A percentile compares a stretch with the other conserved stretches of the same genome.
Conservation (phyloP, 2,888 invertebrate genomes). For the Sinodicranocentrus sp. region DNA sequence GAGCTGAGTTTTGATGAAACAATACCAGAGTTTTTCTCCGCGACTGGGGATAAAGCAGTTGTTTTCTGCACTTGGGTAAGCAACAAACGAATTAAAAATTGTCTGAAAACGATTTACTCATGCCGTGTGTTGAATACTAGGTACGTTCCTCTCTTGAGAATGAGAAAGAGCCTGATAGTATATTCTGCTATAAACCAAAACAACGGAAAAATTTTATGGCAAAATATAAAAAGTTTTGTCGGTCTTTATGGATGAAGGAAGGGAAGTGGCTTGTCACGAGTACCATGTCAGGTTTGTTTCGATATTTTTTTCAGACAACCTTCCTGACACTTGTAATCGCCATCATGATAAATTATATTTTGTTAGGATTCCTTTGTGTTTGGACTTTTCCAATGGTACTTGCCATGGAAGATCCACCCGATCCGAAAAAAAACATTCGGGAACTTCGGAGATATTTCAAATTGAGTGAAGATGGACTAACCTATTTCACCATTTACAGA, state of each 20-base stretch:
- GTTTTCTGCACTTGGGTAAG: slow-evolving; percentile 73
- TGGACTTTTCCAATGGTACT: slow-evolving; percentile 70
- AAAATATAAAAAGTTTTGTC: slow-evolving; percentile 67
- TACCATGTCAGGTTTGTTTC: slow-evolving; percentile 68
- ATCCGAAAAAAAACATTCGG: slow-evolving; percentile 69
- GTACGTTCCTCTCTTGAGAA: background rate
- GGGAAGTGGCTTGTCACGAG: slow-evolving; percentile 69
- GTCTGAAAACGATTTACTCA: no score
- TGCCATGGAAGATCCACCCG: slow-evolving; percentile 69
- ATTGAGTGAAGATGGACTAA: slow-evolving; percentile 69
- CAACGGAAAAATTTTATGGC: slow-evolving; percentile 50
- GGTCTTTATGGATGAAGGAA: slow-evolving; percentile 72
- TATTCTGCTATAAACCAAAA: slow-evolving; percentile 67
- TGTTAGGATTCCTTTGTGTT: slow-evolving; percentile 41
- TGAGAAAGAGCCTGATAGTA: slow-evolving; percentile 32
- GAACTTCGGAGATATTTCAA: slow-evolving; percentile 71
- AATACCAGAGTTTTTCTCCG: slow-evolving; percentile 70
- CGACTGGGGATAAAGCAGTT: slow-evolving; percentile 70
- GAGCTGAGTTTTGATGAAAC: slow-evolving; percentile 65
- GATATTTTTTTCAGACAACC: background rate
- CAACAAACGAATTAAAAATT: background rate
- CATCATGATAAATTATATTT: background rate
- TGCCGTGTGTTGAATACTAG: no score
- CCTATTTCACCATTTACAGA: slow-evolving; percentile 64
- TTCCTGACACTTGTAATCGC: background rate